Evolutionary conservation across 2,797 vertebrate genomes (phyloP), one percentile per base, ranked within the genome.

Genomic region (Coluber constrictor): DNA sequence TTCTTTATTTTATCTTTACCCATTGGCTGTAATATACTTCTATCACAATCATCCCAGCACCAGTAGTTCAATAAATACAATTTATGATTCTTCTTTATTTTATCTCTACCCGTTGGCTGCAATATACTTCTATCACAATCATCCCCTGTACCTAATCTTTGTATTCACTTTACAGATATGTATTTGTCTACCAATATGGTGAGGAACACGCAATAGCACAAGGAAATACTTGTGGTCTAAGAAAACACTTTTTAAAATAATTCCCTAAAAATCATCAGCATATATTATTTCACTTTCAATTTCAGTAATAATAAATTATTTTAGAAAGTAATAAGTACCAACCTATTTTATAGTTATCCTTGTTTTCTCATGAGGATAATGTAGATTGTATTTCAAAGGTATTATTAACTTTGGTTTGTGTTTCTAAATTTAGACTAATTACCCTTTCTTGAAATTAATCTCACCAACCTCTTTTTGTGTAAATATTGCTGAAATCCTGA

Each of bases 331-430:
- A 29, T 0, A 2, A 37, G 54, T 70, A 37, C 86, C 47, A 3
- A 0, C 27, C 13, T 12, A 61, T 74, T 25, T 3, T 90, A 87
- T 20, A 91, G 88, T 57, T 32, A 10, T 9, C 11, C 1, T 74
- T 88, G 43, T 56, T 63, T 54, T 47, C 15, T 89, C 57, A 4
- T 55, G 55, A 90, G 25, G 32, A 18, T 61, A 90, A 0, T 0
- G 0, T 56, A 27, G 29, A 12, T 13, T 47, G 59, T 93, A 32
- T 61, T 92, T 95, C 9, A 63, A 37, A 43, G 93, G 57, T 93
- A 90, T 57, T 0, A 0, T 7, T 32, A 7, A n/a, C n/a, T 89
- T 94, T 0, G 0, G 87, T 6, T n/a, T 0, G 0, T 2, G 0
- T 9, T 94, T 94, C 90, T 32, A 92, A 90, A 51, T 92, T 87